Evolutionary conservation across 1,140 invertebrate genomes (phyloP), one percentile per base, ranked within the genome.

Genomic region (Bicyclus anynana): DNA sequence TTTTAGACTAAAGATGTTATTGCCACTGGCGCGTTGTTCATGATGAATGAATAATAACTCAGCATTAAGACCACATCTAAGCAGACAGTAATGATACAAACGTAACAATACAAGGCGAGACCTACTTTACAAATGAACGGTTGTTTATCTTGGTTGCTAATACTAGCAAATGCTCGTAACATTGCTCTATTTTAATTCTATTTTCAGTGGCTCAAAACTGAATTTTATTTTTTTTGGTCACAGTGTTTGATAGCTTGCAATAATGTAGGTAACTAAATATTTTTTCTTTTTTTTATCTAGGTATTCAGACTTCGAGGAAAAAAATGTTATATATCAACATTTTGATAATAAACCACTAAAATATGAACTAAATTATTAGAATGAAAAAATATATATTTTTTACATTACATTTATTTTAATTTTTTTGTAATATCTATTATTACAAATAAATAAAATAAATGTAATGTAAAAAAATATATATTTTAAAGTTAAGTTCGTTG

Each of bases 91-190:
- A 58, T 46, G 48, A 46, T 51, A 26, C 35, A 27, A 23, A 40
- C 23, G 14, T 49, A 58, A 58, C 40, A 52, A 58, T 58, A 58
- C 38, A 21, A 44, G 17, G 35, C 35, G 38, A 59, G 56, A 53
- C 49, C 56, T 23, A 59, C 23, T 59, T 59, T 58, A 17, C 12
- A 21, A 53, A 53, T 37, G 38, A 26, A 53, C 49, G 40, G 17
- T 27, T 46, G 56, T 59, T 59, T 58, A 58, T 29, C 21, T 57
- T 7, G 13, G 37, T 40, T 40, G 9, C 13, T 40, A 40, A 16
- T 40, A 40, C 37, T 16, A 40, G 5, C 1, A 17, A 9, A 16
- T 9, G 13, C 37, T 5, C 14, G 29, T n/a, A 12, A 12, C 10
- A 16, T 40, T 6, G 37, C 37, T 16, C 17, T 14, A 40, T 5